phyloP scores from a whole-genome alignment of 2,888 invertebrate genomes.

The Gerris lacustris region DNA sequence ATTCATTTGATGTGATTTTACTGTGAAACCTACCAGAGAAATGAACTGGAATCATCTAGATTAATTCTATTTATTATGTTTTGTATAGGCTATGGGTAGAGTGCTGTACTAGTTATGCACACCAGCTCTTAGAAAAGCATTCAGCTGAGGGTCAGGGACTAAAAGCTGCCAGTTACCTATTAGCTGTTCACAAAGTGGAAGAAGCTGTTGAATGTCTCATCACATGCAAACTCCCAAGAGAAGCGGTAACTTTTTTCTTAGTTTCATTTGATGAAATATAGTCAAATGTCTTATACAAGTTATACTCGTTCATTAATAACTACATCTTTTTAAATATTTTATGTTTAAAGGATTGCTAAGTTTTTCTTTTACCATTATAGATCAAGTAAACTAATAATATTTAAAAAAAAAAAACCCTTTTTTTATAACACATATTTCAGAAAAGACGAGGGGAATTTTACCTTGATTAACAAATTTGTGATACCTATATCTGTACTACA shows the following conservation, averaged over 20 bases:
- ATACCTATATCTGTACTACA: too few relatives aligned
- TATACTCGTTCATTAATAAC: background rate
- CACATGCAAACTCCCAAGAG: slow-evolving; percentile 35
- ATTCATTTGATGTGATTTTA: too few relatives aligned
- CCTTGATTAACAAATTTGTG: too few relatives aligned
- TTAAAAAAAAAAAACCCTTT: too few relatives aligned
- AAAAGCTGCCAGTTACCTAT: slow-evolving; percentile 38
- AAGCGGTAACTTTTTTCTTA: slow-evolving; percentile 33
- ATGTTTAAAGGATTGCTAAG: too few relatives aligned
- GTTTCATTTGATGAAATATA: background rate
- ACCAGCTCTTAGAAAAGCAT: slow-evolving; percentile 40
- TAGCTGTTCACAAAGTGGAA: slow-evolving; percentile 34
- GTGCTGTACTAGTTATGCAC: slow-evolving; percentile 44
- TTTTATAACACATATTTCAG: too few relatives aligned
- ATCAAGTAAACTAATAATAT: too few relatives aligned
- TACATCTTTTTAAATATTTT: too few relatives aligned
- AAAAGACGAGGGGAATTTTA: too few relatives aligned
- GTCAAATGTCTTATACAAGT: background rate
- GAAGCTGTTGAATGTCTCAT: slow-evolving; percentile 39
- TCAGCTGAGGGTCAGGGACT: slow-evolving; percentile 38
- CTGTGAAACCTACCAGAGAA: too few relatives aligned
- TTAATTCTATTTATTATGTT: background rate
- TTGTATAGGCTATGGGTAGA: slow-evolving; percentile 45
- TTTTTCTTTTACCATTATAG: too few relatives aligned
- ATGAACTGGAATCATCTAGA: too few relatives aligned